These are phyloP conservation scores for Astur gentilis DNA, from an alignment of 2,113 vertebrate species.

Conservation along the genomic window DNA sequence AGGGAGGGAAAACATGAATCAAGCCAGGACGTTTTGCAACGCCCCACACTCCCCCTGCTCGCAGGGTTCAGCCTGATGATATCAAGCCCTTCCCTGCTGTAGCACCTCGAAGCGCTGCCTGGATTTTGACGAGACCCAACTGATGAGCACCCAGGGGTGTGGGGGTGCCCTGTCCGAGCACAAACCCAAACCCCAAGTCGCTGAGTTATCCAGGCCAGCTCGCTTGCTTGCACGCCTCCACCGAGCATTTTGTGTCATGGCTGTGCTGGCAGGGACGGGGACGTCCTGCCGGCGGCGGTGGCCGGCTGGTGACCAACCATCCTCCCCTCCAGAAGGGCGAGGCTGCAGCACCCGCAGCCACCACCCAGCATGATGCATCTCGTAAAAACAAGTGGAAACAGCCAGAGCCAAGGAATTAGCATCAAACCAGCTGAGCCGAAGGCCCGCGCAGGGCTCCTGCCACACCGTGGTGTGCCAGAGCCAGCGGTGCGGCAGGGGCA, in stretches of 20 bases:
- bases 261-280: rapidly evolving
- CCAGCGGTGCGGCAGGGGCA: rapidly evolving
- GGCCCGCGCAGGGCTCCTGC: not conserved
- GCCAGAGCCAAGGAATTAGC: not conserved
- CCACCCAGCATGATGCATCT: slow-evolving; percentile 2
- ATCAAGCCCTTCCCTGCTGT: not conserved
- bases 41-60: not conserved
- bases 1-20: not conserved
- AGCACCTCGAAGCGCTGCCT: rapidly evolving
- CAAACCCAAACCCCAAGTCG: rapidly evolving
- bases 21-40: slow-evolving; percentile 17
- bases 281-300: rapidly evolving
- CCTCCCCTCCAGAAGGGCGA: not conserved
- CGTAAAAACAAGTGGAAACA: not conserved
- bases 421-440: not conserved
- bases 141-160: rapidly evolving
- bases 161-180: not conserved
- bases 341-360: not conserved
- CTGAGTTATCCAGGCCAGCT: not conserved
- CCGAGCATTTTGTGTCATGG: rapidly evolving
- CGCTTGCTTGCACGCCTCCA: rapidly evolving
- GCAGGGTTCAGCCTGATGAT: rapidly evolving
- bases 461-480: rapidly evolving
- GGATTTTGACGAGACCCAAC: not conserved
- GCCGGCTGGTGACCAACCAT: not conserved